These are phyloP conservation scores for Ochropacha duplaris DNA, from an alignment of 2,888 invertebrate genomes.

Conservation along the genomic window DNA sequence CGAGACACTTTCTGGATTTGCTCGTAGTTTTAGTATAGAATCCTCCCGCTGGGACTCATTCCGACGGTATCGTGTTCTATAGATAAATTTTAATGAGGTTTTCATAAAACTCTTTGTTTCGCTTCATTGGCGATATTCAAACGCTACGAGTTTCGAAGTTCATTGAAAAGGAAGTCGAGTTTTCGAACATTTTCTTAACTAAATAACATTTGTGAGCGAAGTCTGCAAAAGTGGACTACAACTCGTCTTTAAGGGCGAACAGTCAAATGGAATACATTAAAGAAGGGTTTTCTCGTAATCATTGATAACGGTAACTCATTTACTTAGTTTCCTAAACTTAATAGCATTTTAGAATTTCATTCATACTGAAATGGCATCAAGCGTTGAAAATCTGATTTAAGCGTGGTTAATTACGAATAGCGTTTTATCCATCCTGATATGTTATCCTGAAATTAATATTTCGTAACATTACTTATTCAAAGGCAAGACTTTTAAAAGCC, in stretches of 20 bases:
- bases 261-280: background rate
- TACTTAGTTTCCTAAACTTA: background rate
- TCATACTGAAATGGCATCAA: background rate
- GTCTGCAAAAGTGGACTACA: background rate
- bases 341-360: background rate
- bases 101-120: background rate
- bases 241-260: background rate
- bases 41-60: background rate
- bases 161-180: background rate
- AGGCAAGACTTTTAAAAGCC: background rate
- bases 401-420: background rate
- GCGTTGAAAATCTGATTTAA: background rate
- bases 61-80: background rate
- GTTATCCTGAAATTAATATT: no score
- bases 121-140: background rate
- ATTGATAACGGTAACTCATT: background rate
- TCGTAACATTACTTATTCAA: no score
- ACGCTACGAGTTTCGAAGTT: background rate
- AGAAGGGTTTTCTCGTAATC: background rate
- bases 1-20: conserved; percentile 4
- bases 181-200: conserved; percentile 1
- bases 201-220: conserved; percentile 1
- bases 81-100: background rate
- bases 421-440: no score
- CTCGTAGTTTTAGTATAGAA: background rate